These are phyloP conservation scores for Lagorchestes hirsutus DNA, from an alignment of 2,797 vertebrate species.

Conservation along the genomic window DNA sequence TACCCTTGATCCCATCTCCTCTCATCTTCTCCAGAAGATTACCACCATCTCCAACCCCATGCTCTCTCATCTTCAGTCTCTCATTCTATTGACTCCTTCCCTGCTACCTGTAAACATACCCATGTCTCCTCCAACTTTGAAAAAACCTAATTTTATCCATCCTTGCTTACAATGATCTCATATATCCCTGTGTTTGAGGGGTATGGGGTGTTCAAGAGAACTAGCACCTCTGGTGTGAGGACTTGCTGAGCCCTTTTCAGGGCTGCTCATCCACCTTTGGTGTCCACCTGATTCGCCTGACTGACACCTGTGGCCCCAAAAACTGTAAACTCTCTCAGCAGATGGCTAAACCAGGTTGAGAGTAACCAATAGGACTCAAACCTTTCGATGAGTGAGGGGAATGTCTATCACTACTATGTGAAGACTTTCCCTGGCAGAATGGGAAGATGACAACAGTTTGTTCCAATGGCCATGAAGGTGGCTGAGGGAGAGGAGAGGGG, in stretches of 20 bases:
- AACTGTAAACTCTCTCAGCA: neutral
- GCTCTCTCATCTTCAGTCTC: neutral
- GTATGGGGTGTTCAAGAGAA: neutral
- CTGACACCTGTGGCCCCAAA: neutral
- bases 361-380: neutral
- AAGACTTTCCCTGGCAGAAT: neutral
- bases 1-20: neutral
- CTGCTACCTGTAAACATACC: neutral
- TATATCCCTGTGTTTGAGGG: neutral
- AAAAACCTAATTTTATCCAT: neutral
- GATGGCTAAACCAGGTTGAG: neutral
- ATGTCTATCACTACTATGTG: neutral
- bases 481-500: slow-evolving; percentile 31
- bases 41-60: neutral
- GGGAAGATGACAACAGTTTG: neutral
- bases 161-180: neutral
- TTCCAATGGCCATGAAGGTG: neutral
- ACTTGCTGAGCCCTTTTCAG: neutral
- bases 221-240: neutral
- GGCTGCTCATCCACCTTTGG: neutral
- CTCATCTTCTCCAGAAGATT: neutral
- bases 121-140: neutral
- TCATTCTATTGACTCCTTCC: neutral
- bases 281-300: neutral
- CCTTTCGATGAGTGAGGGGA: neutral